A percentile compares a stretch with the other conserved stretches of the same genome.
These are phyloP conservation scores for Scaptomyza reducta DNA, from an alignment of 2,888 invertebrate species.

Conservation along the genomic window DNA sequence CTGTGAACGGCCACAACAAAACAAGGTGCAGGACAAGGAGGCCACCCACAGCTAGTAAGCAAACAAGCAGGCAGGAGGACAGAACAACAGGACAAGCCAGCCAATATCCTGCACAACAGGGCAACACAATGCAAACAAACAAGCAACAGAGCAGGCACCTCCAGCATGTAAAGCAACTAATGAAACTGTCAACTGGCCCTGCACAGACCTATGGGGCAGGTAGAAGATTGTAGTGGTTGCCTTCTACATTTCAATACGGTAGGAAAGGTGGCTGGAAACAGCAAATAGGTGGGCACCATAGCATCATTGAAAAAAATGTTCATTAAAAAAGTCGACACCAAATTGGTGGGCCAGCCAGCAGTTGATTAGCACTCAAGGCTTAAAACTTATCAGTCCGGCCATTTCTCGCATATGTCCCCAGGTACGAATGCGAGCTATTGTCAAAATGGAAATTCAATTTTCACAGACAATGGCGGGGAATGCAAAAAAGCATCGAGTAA, in stretches of 20 bases:
- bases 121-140: conserved; percentile 75
- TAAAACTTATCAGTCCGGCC: conserved; percentile 62
- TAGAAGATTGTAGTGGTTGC: conserved; percentile 11
- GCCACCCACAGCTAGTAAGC: conserved; percentile 9
- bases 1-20: conserved; percentile 60
- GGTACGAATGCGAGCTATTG: conserved; percentile 27
- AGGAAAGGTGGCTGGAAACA: background rate
- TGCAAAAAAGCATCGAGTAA: conserved; percentile 7
- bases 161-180: conserved; percentile 75
- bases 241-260: conserved; percentile 38
- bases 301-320: conserved; percentile 37
- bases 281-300: conserved; percentile 34
- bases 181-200: conserved; percentile 79
- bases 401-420: conserved; percentile 12
- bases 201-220: conserved; percentile 22
- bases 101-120: conserved; percentile 77
- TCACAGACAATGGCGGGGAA: conserved; percentile 48
- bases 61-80: background rate
- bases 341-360: conserved; percentile 64
- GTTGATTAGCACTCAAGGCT: conserved; percentile 72
- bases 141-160: conserved; percentile 35
- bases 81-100: conserved; percentile 45
- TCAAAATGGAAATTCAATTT: conserved; percentile 67
- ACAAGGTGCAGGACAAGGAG: conserved; percentile 20
- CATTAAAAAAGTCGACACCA: conserved; percentile 64